These are phyloP conservation scores for Prietella phreatophila DNA, from an alignment of 2,113 vertebrate species.

Conservation along the genomic window DNA sequence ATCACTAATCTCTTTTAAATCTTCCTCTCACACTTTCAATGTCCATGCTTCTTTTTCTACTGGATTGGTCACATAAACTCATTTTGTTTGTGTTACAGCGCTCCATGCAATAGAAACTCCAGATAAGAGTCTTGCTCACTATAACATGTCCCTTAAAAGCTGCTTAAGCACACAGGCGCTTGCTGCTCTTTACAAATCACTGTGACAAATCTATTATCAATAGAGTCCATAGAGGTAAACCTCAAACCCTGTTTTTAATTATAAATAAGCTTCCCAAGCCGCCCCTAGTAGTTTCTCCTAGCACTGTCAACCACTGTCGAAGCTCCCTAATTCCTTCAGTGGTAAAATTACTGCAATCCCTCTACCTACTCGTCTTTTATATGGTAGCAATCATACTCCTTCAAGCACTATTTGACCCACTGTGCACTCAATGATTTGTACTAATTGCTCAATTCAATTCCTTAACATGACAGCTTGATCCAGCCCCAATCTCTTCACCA, in stretches of 20 bases:
- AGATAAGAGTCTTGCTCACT: not conserved
- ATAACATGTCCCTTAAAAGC: not conserved
- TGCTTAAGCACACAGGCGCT: not conserved
- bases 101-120: not conserved
- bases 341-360: not conserved
- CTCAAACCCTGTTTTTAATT: not conserved
- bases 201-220: not conserved
- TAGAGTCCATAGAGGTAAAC: not conserved
- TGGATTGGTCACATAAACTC: not conserved
- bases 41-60: not conserved
- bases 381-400: not conserved
- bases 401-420: not conserved
- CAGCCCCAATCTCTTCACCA: not conserved
- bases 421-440: not conserved
- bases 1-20: not conserved
- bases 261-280: not conserved
- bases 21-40: not conserved
- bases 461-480: conserved; percentile 1
- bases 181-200: not conserved
- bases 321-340: not conserved
- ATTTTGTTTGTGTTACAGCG: not conserved
- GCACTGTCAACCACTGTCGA: not conserved
- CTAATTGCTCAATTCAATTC: not conserved
- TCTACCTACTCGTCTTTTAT: not conserved
- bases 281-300: not conserved